These are phyloP conservation scores for Serranus cabrilla DNA, from an alignment of 2,797 vertebrate genomes.

Conservation along the genomic window DNA sequence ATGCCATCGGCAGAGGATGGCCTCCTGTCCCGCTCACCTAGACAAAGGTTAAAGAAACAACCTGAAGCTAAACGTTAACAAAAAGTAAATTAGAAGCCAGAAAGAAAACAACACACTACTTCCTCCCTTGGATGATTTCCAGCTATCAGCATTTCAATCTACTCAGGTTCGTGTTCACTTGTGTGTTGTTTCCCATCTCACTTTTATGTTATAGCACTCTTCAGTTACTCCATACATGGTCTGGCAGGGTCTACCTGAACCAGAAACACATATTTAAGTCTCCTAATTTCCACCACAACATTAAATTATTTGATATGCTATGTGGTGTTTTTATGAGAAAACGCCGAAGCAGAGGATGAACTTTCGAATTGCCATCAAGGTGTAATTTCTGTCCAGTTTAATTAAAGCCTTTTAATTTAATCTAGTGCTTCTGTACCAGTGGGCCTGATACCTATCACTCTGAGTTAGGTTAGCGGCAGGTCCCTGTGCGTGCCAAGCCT, in stretches of 20 bases:
- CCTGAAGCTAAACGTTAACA: neutral
- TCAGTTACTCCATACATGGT: neutral
- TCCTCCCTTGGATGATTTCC: neutral
- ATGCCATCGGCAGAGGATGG: constrained; percentile 4
- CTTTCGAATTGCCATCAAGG: neutral
- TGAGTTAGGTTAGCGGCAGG: constrained; percentile 12
- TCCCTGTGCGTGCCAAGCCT: constrained; percentile 24
- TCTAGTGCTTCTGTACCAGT: constrained; percentile 2
- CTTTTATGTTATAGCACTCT: neutral
- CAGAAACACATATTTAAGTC: neutral
- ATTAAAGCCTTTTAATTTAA: constrained; percentile 23
- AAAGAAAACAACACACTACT: neutral
- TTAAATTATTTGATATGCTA: neutral
- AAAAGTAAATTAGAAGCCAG: constrained; percentile 17
- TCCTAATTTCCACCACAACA: neutral
- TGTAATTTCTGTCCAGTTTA: neutral
- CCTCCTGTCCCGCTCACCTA: constrained; percentile 2
- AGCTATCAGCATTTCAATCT: constrained; percentile 2
- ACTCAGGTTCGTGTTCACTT: neutral
- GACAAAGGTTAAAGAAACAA: neutral
- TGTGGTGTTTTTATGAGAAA: neutral
- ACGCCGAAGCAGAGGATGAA: neutral
- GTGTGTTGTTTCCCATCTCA: constrained; percentile 8
- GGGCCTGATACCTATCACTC: constrained; percentile 19
- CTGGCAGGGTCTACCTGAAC: neutral